Conservation (phyloP, 2,888 invertebrate species). For the Cataglyphis albicans region DNA sequence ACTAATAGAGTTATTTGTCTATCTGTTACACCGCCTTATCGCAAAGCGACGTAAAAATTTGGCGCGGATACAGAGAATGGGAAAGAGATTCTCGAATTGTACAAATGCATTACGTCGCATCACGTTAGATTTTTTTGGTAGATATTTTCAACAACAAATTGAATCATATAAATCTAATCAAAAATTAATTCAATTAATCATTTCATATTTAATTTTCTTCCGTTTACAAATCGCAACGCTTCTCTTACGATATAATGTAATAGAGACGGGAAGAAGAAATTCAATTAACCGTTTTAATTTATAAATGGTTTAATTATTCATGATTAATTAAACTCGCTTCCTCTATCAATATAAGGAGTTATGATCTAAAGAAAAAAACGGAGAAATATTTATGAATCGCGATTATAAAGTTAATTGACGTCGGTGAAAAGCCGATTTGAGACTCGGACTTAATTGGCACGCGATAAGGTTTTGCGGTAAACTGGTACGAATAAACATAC, state of each 20-base stretch:
- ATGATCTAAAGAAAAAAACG: slow-evolving; percentile 22
- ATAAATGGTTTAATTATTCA: slow-evolving; percentile 30
- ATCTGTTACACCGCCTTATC: background rate
- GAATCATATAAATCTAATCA: background rate
- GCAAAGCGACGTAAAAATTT: background rate
- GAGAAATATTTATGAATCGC: background rate
- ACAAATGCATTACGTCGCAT: background rate
- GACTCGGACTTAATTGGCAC: slow-evolving; percentile 13
- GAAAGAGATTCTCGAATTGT: background rate
- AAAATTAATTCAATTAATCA: slow-evolving; percentile 29
- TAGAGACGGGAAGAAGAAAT: slow-evolving; percentile 38
- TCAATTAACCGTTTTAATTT: slow-evolving; percentile 37
- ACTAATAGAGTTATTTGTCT: slow-evolving; percentile 27
- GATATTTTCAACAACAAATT: background rate
- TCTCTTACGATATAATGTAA: slow-evolving; percentile 25
- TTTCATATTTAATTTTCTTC: slow-evolving; percentile 23
- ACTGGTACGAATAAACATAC: slow-evolving; percentile 52
- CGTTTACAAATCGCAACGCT: slow-evolving; percentile 2
- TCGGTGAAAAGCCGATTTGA: background rate
- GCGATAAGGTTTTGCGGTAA: slow-evolving; percentile 1
- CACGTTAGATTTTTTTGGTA: background rate
- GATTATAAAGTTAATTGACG: slow-evolving; percentile 5
- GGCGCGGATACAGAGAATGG: background rate
- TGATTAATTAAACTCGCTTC: slow-evolving; percentile 50
- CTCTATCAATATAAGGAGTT: background rate